phyloP scores from a whole-genome alignment of 2,113 vertebrate genomes.

The Haplochromis burtoni region DNA sequence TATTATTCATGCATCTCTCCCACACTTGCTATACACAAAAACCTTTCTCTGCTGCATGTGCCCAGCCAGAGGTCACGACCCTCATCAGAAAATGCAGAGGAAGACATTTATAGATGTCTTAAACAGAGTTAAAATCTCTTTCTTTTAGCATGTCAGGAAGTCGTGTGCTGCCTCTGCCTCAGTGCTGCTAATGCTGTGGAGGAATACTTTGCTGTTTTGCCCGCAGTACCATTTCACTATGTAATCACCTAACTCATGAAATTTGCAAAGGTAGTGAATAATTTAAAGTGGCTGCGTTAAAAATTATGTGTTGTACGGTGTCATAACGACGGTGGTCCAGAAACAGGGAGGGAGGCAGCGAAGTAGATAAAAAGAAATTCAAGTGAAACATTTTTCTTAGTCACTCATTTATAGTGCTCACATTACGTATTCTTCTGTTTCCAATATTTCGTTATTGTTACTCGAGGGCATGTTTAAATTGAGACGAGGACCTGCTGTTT shows the following conservation, averaged over 20 bases:
- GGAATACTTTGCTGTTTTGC: conserved; percentile 61
- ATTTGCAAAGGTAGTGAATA: conserved; percentile 68
- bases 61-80: conserved; percentile 29
- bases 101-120: conserved; percentile 20
- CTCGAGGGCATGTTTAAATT: conserved; percentile 25
- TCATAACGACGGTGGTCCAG: conserved; percentile 48
- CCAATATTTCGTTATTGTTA: conserved; percentile 39
- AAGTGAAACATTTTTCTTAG: conserved; percentile 34
- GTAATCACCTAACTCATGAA: conserved; percentile 72
- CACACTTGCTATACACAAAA: background rate
- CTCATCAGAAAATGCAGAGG: conserved; percentile 37
- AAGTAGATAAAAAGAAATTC: conserved; percentile 47
- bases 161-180: background rate
- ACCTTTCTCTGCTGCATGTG: conserved; percentile 2
- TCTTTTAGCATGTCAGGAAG: background rate
- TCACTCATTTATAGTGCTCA: conserved; percentile 28
- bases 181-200: conserved; percentile 10
- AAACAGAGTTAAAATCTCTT: conserved; percentile 10
- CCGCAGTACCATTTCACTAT: conserved; percentile 64
- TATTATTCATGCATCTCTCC: conserved; percentile 42
- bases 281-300: conserved; percentile 63
- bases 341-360: background rate
- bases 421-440: conserved; percentile 26
- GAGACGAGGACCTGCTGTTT: background rate
- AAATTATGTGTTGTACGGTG: conserved; percentile 60